A percentile compares a stretch with the other conserved stretches of the same genome.
Evolutionary conservation across 2,797 vertebrate species (phyloP).

Genomic region (Antennarius maculatus): DNA sequence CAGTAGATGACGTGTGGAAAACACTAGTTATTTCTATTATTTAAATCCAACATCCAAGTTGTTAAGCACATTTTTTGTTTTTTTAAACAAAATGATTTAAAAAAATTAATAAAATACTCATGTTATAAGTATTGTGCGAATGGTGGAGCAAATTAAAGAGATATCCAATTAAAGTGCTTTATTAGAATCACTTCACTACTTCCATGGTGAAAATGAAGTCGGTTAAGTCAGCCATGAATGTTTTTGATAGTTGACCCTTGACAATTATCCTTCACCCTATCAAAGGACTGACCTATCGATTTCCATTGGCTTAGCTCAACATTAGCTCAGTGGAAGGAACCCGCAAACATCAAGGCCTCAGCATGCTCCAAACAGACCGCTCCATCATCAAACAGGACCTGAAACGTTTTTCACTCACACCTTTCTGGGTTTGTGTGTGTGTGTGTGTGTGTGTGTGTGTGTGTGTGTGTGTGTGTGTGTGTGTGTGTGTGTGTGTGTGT

Average conservation of each 20-base stretch:
- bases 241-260: slow-evolving; percentile 73
- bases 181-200: slow-evolving; percentile 19
- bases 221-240: slow-evolving; percentile 61
- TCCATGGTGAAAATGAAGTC: slow-evolving; percentile 41
- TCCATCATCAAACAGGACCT: slow-evolving; percentile 35
- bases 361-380: slow-evolving; percentile 32
- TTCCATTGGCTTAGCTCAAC: slow-evolving; percentile 25
- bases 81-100: no score
- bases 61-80: neutral
- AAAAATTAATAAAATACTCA: neutral
- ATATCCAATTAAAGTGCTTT: slow-evolving; percentile 7
- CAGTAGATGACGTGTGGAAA: slow-evolving; percentile 13
- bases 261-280: slow-evolving; percentile 50
- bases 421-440: neutral
- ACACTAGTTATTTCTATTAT: slow-evolving; percentile 12
- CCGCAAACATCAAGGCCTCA: slow-evolving; percentile 27
- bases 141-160: slow-evolving; percentile 5
- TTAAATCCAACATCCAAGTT: neutral
- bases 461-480: no score
- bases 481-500: no score
- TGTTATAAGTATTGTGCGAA: neutral
- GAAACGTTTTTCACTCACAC: slow-evolving; percentile 9
- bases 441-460: no score
- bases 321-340: slow-evolving; percentile 30
- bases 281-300: slow-evolving; percentile 49